Base-by-base conservation (phyloP, 2,113 vertebrate species). In the Grammomys surdaster region DNA sequence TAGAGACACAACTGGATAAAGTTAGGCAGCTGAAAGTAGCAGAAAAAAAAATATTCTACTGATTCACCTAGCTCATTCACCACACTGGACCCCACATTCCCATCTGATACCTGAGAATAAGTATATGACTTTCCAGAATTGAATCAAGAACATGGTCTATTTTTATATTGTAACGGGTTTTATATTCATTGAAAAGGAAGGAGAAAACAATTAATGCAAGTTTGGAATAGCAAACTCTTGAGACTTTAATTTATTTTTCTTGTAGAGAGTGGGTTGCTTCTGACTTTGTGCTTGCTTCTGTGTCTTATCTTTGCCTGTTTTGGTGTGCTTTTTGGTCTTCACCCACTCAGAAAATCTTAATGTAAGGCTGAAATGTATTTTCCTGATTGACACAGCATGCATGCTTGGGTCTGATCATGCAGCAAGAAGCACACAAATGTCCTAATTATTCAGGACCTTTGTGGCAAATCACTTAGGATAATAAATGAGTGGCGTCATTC, bases 1-100 rank as follows among this genome's bases (percentile, higher is more conserved):
- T 90, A 86, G 88, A 85, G 94, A 92, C 43, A 60, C 2, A 40
- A 75, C 33, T 92, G 82, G 67, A 4, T n/a, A 80, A 86, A 96
- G 33, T 72, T 88, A 16, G 22, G 76, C 13, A 90, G 60, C 19
- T 93, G 69, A 72, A 63, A 33, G 69, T 4, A 78, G 43, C 69
- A 24, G 40, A 92, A 75, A 95, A 88, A 91, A 73, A 95, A 89
- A 70, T 1, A 75, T 58, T 75, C 26, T 82, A 36, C 82, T 87
- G 19, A 65, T 86, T 91, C 58, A 60, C 43, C 43, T 12, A 48
- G 51, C 65, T 70, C 9, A 31, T 56, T 72, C 24, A 67, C 5
- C 77, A 82, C 31, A 75, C 67, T 82, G 67, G 63, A 80, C 24
- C 17, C 28, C 20, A 24, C 7, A 33, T 75, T 91, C 28, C 19